A percentile compares a stretch with the other conserved stretches of the same genome.
These are phyloP conservation scores for Gymnodraco acuticeps DNA, from an alignment of 2,797 vertebrate species.

Conservation along the genomic window DNA sequence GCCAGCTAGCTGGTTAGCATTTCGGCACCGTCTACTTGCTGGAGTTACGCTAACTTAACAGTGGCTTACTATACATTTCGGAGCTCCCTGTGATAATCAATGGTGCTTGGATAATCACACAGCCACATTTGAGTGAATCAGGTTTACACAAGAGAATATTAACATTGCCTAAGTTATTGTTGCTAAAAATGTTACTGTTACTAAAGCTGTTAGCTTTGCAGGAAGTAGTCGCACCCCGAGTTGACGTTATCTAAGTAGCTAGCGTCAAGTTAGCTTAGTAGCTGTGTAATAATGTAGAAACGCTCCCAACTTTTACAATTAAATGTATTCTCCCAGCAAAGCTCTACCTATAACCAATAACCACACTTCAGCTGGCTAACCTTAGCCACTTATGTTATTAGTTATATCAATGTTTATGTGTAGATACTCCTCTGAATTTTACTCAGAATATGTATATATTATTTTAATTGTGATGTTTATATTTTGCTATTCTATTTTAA, in stretches of 20 bases:
- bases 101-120: fast-evolving
- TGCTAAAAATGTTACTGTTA: neutral
- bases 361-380: neutral
- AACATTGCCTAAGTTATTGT: fast-evolving
- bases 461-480: too few species aligned
- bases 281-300: neutral
- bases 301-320: neutral
- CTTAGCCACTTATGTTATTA: neutral
- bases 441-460: too few species aligned
- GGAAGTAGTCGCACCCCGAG: constrained; percentile 59
- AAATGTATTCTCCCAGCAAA: fast-evolving
- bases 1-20: constrained; percentile 50
- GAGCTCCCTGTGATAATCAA: fast-evolving
- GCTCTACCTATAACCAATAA: too few species aligned
- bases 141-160: fast-evolving
- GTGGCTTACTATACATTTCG: neutral
- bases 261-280: constrained; percentile 11
- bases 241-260: constrained; percentile 31
- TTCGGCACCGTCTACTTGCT: constrained; percentile 56
- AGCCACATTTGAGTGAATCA: fast-evolving
- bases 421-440: too few species aligned
- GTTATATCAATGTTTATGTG: too few species aligned
- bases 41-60: constrained; percentile 22
- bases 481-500: too few species aligned
- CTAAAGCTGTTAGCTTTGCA: constrained; percentile 22